Evolutionary conservation across 2,888 invertebrate species (phyloP), one percentile per base, ranked within the genome.

Genomic region (Perithous albicinctus): DNA sequence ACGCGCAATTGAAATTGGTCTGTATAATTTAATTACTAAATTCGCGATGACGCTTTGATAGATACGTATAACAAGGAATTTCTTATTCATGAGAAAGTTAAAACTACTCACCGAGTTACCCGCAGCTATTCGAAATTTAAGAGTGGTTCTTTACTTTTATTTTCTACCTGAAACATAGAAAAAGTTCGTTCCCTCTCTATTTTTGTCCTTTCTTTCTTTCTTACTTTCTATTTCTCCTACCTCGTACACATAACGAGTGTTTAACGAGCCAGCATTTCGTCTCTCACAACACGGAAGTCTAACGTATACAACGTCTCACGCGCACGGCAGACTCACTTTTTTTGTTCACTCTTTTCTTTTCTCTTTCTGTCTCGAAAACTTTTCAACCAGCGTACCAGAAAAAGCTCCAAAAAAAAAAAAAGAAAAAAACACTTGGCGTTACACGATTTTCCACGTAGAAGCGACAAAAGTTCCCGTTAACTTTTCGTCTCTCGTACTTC

Each of bases 191-290:
- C 48, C 29, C 15, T 26, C 23, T 46, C 41, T n/a, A 56, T 29
- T 26, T 15, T 6, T 41, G 23, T 29, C 35, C 3, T 8, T n/a
- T n/a, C n/a, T n/a, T n/a, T n/a, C n/a, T n/a, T 64, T 64, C 43
- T 32, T 26, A 8, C 23, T 23, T 12, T 41, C 46, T 15, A 48
- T 23, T 35, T 48, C 20, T 51, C 46, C 29, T 67, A 26, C 23
- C 66, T 73, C 29, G 69, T 73, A 18, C 46, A 67, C 32, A 73
- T 81, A 81, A 77, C 80, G 80, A 81, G 80, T 69, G 67, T 81
- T 81, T 81, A 81, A 81, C 80, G 80, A 81, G 80, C 73, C 80
- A 73, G 67, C 77, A 63, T 66, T 76, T 73, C 67, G 43, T 63
- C 67, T 73, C 61, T n/a, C 63, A 54, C 63, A 48, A 38, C 56